These are phyloP conservation scores for Centropyge bicolor DNA, from an alignment of 2,797 vertebrate species.

Conservation along the genomic window DNA sequence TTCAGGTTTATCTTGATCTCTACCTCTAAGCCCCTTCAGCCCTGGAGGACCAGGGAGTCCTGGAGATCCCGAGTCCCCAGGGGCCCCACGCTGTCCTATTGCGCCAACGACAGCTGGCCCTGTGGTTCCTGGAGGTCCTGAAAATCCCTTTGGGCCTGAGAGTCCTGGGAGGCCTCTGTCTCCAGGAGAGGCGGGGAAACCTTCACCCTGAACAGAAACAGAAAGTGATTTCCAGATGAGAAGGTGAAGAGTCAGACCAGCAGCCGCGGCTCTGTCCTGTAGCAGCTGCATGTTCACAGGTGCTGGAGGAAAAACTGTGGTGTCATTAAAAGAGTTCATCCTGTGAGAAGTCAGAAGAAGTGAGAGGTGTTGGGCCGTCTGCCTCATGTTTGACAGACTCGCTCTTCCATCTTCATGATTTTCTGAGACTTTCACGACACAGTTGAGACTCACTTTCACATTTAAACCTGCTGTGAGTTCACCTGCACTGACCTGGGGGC, in stretches of 20 bases:
- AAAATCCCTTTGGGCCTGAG: conserved; percentile 68
- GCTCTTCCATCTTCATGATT: too few species aligned
- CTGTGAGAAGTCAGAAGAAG: too few species aligned
- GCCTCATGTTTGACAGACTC: too few species aligned
- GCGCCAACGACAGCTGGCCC: conserved; percentile 75
- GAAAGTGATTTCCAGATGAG: neutral
- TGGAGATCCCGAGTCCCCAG: conserved; percentile 71
- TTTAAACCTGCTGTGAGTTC: neutral
- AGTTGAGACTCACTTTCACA: neutral
- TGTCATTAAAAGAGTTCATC: too few species aligned
- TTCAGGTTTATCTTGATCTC: neutral
- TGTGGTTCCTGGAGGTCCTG: conserved; percentile 68
- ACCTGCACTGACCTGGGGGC: conserved; percentile 67
- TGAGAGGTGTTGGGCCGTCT: too few species aligned
- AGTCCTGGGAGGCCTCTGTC: conserved; percentile 71
- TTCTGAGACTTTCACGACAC: neutral
- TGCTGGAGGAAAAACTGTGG: too few species aligned
- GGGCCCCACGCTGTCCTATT: conserved; percentile 69
- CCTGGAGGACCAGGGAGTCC: conserved; percentile 74
- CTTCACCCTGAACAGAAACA: conserved; percentile 72
- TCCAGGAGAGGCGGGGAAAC: conserved; percentile 58
- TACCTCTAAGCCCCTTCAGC: conserved; percentile 77
- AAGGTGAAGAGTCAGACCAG: neutral
- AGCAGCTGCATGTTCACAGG: too few species aligned
- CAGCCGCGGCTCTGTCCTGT: too few species aligned